Conservation (phyloP, 1,140 invertebrate species). For the Venturia canescens region DNA sequence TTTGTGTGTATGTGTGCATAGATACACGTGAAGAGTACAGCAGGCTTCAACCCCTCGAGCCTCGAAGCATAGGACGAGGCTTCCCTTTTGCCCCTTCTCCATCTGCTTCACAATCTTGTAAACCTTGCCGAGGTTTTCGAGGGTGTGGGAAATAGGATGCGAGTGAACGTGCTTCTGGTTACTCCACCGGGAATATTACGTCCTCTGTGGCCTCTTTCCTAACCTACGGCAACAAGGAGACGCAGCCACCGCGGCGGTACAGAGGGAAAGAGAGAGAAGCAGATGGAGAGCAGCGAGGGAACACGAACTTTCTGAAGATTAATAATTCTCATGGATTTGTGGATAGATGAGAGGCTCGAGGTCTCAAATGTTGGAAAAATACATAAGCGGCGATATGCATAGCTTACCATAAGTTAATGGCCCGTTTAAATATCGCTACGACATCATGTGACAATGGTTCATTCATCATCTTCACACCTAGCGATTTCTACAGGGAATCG, state of each 20-base stretch:
- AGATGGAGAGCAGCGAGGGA: constrained; percentile 25
- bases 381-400: neutral
- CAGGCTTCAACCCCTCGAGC: constrained; percentile 31
- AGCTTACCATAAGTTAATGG: no score
- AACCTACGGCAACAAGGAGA: constrained; percentile 45
- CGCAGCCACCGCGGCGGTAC: neutral
- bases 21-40: constrained; percentile 8
- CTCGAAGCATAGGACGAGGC: constrained; percentile 23
- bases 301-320: constrained; percentile 45
- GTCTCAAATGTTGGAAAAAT: neutral
- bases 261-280: constrained; percentile 11
- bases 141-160: constrained; percentile 22
- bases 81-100: constrained; percentile 20
- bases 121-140: constrained; percentile 39
- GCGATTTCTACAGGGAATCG: no score
- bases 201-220: constrained; percentile 44
- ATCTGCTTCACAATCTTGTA: constrained; percentile 39
- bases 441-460: no score
- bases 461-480: no score
- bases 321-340: constrained; percentile 43
- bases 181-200: constrained; percentile 46
- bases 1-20: no score
- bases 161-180: constrained; percentile 31
- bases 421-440: no score
- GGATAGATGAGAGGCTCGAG: constrained; percentile 2